Evolutionary conservation across 2,888 invertebrate genomes (phyloP), one percentile per base, ranked within the genome.

Genomic region (Drosophila lacicola): DNA sequence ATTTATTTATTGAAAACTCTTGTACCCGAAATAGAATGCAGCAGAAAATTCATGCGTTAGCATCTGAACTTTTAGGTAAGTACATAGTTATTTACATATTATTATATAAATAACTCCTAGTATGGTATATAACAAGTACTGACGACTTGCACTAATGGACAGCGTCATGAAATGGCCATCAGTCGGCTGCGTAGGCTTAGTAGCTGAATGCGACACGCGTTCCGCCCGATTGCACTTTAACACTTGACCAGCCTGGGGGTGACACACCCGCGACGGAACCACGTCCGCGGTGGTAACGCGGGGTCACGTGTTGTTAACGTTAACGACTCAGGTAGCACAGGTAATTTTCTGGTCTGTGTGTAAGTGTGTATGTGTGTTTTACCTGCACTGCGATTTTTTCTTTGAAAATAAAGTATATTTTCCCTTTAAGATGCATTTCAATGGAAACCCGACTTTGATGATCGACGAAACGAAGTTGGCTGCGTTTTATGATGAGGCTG

Each of bases 141-240:
- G 77, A 83, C 78, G 83, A 86, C 83, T 77, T 82, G 87, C 87
- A 74, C 83, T 86, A 83, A 82, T 86, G 81, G 72, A 29, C 70
- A 71, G 47, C 74, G 81, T 71, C 81, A 81, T 72, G 81, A 68
- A 70, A 73, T 60, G 82, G 57, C 55, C 71, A 47, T 47, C 29
- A 39, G 44, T 51, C 61, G 47, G 64, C 46, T 77, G 79, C 70
- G 74, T 77, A 44, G 74, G 72, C 69, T 49, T 41, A 57, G 34
- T 50, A 17, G 46, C 39, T 66, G 63, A 68, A 72, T 70, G 61
- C 70, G 63, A 73, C 58, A 71, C 69, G 51, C 69, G 77, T 88
- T 88, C 79, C 85, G 86, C 68, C 80, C 88, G 77, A 83, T 85
- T 83, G 83, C 83, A 79, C 82, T 82, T 83, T 88, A 85, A 88